These are phyloP conservation scores for Acleris holmiana DNA, from an alignment of 2,888 invertebrate species.

Conservation along the genomic window DNA sequence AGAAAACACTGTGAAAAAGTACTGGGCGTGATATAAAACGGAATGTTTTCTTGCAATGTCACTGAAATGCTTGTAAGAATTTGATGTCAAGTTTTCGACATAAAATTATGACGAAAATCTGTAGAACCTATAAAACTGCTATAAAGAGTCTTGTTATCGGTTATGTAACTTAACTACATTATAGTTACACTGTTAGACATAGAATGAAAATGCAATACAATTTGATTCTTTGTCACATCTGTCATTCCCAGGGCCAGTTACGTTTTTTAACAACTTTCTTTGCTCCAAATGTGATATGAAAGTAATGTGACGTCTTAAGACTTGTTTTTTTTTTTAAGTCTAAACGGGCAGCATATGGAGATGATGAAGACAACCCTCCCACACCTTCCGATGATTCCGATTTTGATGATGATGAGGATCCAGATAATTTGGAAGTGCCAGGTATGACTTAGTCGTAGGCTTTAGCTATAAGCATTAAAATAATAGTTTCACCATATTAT, in stretches of 20 bases:
- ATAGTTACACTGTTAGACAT: constrained; percentile 56
- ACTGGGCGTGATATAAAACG: constrained; percentile 14
- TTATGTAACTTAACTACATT: constrained; percentile 67
- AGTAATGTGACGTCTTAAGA: too few relatives aligned
- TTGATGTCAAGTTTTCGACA: constrained; percentile 22
- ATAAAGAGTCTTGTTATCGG: constrained; percentile 74
- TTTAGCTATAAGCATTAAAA: neutral
- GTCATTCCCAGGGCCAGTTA: constrained; percentile 30
- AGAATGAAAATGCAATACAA: constrained; percentile 42
- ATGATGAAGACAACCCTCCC: constrained; percentile 75
- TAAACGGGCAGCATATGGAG: constrained; percentile 66
- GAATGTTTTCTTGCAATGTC: constrained; percentile 33
- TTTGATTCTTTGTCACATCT: constrained; percentile 32
- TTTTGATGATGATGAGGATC: constrained; percentile 95
- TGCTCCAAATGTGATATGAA: too few relatives aligned
- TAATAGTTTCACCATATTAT: too few relatives aligned
- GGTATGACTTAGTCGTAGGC: constrained; percentile 72
- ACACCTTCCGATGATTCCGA: constrained; percentile 84
- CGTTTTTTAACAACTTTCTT: neutral
- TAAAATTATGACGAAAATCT: constrained; percentile 50
- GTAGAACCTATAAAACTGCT: constrained; percentile 66
- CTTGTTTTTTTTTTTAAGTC: constrained; percentile 55
- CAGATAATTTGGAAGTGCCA: constrained; percentile 95
- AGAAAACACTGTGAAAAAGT: constrained; percentile 5
- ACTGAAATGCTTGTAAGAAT: constrained; percentile 28